Conservation (phyloP, 1,140 invertebrate species). For the Leptoteleia sp. region DNA sequence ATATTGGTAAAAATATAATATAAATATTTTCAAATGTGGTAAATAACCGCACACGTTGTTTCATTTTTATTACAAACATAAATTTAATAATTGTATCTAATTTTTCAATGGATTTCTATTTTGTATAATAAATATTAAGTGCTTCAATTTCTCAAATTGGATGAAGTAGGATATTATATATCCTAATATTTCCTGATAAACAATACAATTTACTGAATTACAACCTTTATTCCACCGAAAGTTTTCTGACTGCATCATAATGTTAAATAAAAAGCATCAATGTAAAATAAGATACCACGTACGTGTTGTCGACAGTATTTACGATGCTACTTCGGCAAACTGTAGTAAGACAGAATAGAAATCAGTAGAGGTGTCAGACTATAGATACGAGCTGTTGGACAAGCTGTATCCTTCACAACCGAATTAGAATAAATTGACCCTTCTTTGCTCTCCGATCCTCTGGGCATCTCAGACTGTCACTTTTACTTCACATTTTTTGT, state of each 20-base stretch:
- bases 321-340: conserved; percentile 72
- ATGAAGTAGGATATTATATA: too few species aligned
- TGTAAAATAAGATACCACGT: conserved; percentile 67
- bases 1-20: too few species aligned
- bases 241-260: conserved; percentile 37
- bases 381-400: conserved; percentile 79
- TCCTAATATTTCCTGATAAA: too few species aligned
- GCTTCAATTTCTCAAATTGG: too few species aligned
- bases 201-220: conserved; percentile 6
- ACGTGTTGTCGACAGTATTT: conserved; percentile 73
- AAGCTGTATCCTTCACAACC: conserved; percentile 80
- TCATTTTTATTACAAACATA: too few species aligned
- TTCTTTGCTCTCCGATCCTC: conserved; percentile 63
- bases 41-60: too few species aligned
- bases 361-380: conserved; percentile 66
- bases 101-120: too few species aligned
- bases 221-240: conserved; percentile 32
- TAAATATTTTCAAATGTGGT: too few species aligned
- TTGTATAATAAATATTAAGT: too few species aligned
- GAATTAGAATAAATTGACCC: conserved; percentile 81
- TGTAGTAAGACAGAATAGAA: conserved; percentile 61
- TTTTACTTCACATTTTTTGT: conserved; percentile 61
- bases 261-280: conserved; percentile 47
- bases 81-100: too few species aligned
- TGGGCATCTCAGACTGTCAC: conserved; percentile 59